A percentile compares a stretch with the other conserved stretches of the same genome.
phyloP scores from a whole-genome alignment of 2,797 vertebrate genomes.

The Enteromius anoplus region DNA sequence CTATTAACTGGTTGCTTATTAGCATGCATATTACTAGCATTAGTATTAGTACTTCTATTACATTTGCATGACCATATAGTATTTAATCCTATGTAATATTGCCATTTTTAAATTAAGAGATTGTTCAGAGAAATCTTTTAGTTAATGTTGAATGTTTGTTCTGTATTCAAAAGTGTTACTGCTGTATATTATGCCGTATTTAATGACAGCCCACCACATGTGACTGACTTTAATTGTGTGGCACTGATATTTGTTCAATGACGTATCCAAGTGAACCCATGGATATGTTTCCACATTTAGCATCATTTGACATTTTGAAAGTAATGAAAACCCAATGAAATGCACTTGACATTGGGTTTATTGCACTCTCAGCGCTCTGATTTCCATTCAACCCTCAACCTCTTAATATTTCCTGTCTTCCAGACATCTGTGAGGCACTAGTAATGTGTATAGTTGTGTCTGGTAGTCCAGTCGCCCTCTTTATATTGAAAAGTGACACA shows the following conservation, averaged over 20 bases:
- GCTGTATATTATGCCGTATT: not conserved
- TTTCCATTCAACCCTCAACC: slow-evolving; percentile 23
- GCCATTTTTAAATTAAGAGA: too few relatives aligned
- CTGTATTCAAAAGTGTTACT: not conserved
- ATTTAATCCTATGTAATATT: too few relatives aligned
- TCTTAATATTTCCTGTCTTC: slow-evolving; percentile 5
- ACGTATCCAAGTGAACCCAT: slow-evolving; percentile 1
- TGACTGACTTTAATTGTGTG: slow-evolving; percentile 4
- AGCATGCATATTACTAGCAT: not conserved
- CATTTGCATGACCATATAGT: not conserved
- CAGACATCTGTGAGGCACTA: slow-evolving; percentile 12
- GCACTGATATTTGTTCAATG: slow-evolving; percentile 6
- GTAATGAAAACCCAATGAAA: slow-evolving; percentile 27
- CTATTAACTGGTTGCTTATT: not conserved
- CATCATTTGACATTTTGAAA: slow-evolving; percentile 43
- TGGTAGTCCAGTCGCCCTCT: not conserved
- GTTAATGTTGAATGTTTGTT: too few relatives aligned
- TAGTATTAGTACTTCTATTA: not conserved
- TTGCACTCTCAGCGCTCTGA: not conserved
- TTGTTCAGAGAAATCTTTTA: too few relatives aligned
- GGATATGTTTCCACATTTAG: slow-evolving; percentile 29
- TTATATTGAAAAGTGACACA: slow-evolving; percentile 14
- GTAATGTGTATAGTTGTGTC: slow-evolving; percentile 20
- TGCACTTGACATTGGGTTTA: slow-evolving; percentile 27
- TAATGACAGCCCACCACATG: not conserved